These are phyloP conservation scores for Numenius arquata DNA, from an alignment of 2,113 vertebrate species.

Conservation along the genomic window DNA sequence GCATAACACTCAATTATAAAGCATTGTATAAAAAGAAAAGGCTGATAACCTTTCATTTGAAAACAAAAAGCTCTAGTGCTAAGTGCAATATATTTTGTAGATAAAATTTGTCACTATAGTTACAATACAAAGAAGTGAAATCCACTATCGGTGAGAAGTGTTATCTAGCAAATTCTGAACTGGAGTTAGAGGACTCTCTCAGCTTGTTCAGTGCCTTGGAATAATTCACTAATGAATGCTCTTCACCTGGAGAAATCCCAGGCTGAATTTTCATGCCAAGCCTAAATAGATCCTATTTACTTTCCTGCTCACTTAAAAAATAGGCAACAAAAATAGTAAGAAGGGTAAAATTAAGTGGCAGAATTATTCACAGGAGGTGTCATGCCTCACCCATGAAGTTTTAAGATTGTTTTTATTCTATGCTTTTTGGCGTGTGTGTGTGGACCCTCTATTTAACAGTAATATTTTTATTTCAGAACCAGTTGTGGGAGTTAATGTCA, in stretches of 20 bases:
- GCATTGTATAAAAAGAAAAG: slow-evolving; percentile 4
- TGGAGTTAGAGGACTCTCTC: background rate
- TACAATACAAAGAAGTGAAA: background rate
- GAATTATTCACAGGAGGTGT: background rate
- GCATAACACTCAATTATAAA: slow-evolving; percentile 8
- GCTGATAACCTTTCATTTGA: slow-evolving; percentile 18
- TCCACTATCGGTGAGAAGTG: background rate
- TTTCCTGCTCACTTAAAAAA: background rate
- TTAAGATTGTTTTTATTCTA: background rate
- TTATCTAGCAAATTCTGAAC: background rate
- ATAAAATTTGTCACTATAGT: background rate
- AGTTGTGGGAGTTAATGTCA: background rate
- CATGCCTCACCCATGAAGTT: background rate
- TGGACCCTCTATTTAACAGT: background rate
- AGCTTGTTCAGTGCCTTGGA: background rate
- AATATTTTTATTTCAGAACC: background rate
- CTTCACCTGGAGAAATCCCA: background rate
- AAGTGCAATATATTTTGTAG: background rate
- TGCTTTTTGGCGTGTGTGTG: background rate
- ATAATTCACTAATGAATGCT: background rate
- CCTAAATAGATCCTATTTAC: background rate
- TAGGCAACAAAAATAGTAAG: background rate
- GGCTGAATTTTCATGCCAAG: background rate
- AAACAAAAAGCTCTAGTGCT: background rate
- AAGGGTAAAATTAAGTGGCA: background rate